Evolutionary conservation across 2,888 invertebrate species (phyloP).

Genomic region (Protophormia terraenovae): DNA sequence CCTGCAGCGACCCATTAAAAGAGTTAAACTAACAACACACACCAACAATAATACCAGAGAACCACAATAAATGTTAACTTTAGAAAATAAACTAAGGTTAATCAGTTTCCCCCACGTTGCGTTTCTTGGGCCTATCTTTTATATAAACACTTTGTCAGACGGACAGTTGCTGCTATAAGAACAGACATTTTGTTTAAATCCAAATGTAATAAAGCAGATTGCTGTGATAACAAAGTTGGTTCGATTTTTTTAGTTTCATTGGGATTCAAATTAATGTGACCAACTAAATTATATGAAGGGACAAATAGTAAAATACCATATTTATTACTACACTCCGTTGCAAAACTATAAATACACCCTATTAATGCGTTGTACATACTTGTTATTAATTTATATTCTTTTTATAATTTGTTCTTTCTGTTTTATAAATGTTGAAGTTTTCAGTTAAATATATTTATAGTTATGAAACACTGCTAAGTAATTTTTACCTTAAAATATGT

Average conservation of each 20-base stretch:
- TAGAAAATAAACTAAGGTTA: slow-evolving; percentile 12
- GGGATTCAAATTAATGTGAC: not conserved
- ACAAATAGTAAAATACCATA: no score
- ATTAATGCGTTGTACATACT: no score
- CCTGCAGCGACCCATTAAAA: slow-evolving; percentile 59
- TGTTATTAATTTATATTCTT: no score
- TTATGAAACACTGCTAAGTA: no score
- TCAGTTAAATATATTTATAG: no score
- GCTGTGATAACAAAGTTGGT: slow-evolving; percentile 29
- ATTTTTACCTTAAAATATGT: no score
- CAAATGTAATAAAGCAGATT: slow-evolving; percentile 13
- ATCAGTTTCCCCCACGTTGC: not conserved
- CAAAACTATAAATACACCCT: no score
- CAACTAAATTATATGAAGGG: not conserved
- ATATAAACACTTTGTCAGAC: not conserved
- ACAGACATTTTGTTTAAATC: slow-evolving; percentile 5
- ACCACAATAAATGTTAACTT: slow-evolving; percentile 42
- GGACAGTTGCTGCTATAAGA: not conserved
- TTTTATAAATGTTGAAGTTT: no score
- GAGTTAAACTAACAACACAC: slow-evolving; percentile 25
- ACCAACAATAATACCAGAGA: not conserved
- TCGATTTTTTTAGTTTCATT: not conserved
- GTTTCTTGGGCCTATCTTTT: not conserved
- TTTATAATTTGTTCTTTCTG: no score
- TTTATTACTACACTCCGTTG: no score